Conservation (phyloP, 1,140 invertebrate genomes). For the Anoplolepis gracilipes region DNA sequence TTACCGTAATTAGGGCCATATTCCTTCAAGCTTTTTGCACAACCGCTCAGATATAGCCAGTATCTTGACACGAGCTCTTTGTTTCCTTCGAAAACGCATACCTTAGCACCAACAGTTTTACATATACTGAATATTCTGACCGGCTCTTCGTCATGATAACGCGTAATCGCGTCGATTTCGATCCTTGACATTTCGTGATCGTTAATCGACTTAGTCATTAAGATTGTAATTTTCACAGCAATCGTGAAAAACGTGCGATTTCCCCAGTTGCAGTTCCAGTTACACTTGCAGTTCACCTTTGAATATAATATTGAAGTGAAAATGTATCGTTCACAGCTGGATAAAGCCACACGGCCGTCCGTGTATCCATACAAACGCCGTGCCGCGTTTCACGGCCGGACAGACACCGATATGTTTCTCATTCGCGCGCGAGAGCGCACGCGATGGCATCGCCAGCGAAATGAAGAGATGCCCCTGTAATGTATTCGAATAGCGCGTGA, state of each 20-base stretch:
- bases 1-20: constrained; percentile 83
- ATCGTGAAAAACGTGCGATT: neutral
- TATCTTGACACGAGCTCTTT: constrained; percentile 65
- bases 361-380: neutral
- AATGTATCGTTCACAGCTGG: constrained; percentile 35
- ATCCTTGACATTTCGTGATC: neutral
- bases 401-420: constrained; percentile 44
- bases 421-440: constrained; percentile 19
- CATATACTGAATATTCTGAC: neutral
- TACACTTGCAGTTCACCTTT: neutral
- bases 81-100: constrained; percentile 24
- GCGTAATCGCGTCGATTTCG: neutral
- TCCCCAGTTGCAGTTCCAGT: no score
- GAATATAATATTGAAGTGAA: constrained; percentile 44
- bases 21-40: constrained; percentile 77
- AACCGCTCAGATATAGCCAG: constrained; percentile 67
- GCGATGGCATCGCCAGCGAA: constrained; percentile 64
- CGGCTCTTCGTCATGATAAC: neutral
- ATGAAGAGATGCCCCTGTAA: constrained; percentile 81
- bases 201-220: neutral
- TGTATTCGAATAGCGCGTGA: constrained; percentile 79
- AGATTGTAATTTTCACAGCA: constrained; percentile 8
- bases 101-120: neutral
- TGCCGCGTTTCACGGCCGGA: neutral
- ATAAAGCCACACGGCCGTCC: neutral